Evolutionary conservation across 2,888 invertebrate species (phyloP), one percentile per base, ranked within the genome.

Genomic region (Dione vanillae): DNA sequence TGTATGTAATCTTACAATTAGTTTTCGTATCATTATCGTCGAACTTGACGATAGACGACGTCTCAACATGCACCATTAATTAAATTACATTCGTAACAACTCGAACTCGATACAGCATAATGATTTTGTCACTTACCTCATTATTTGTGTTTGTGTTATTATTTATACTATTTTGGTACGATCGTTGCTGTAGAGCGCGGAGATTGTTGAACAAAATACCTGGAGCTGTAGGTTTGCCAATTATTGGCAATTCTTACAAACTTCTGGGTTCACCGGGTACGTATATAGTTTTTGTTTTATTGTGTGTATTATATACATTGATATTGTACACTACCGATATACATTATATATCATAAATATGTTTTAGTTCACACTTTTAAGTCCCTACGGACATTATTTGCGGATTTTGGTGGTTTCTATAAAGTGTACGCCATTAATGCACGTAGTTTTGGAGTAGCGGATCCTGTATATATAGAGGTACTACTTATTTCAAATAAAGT

Each of bases 341-440:
- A 3, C 6, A 6, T 16, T n/a, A 3, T 37, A 16, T 37, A 11
- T 16, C 3, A 37, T 37, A 37, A n/a, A 16, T 37, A 16, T 56
- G 10, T 27, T 61, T 45, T 43, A 61, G 61, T 61, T 45, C 43
- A 35, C 9, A 43, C 27, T 45, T 61, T 61, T 45, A 61, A 61
- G 20, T 61, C n/a, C 27, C 11, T 12, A 27, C 61, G 43, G 1
- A 27, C n/a, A 0, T 45, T 61, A 27, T 27, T 10, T 45, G n/a
- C 20, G n/a, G 45, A 61, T n/a, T 45, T 43, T 45, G 61, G 61
- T 2, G 20, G n/a, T 45, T 10, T 61, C 5, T 45, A 43, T 12
- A 61, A 45, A n/a, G 20, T 61, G 27, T 61, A 43, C 27, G 61
- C 61, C 10, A 61, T 61, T 45, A 61, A 61, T 10, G 61, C 45